Base-by-base conservation (phyloP, 2,888 invertebrate species). In the Lymantria dispar region DNA sequence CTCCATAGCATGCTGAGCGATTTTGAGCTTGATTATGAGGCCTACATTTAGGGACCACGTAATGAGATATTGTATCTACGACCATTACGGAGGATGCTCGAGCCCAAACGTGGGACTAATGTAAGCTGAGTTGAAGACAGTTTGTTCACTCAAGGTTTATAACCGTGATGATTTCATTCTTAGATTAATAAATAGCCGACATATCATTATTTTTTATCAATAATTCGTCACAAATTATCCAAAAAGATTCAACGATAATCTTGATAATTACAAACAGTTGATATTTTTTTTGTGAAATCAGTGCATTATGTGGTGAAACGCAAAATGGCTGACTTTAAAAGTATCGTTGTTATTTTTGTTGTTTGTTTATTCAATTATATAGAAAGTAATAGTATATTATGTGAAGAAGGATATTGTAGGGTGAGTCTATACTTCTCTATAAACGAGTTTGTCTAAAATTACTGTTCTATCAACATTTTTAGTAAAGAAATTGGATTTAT, bases 391-490 rank as follows among this genome's bases (percentile, higher is more conserved):
- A 70, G 67, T 53, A 58, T 85, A 33, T 66, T 86, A 42, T 91
- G 91, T 57, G 75, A 83, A 43, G 53, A 53, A n/a, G 83, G 76
- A 13, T 90, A 73, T 68, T 91, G 91, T 62, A 60, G 69, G 48
- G 91, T 91, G 62, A 78, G 85, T 81, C 5, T 22, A 53, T 10
- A 45, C 33, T 9, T 22, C 22, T 22, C 5, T 38, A 29, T 8
- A 38, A 29, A 22, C 14, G 31, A n/a, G 11, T 29, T 29, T 11
- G 33, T 14, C 41, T 22, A 41, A 33, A 12, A 42, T 13, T n/a
- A 38, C 38, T 11, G 8, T 38, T n/a, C 38, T 38, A 7, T 7
- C 22, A 13, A 10, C 15, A 22, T n/a, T n/a, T n/a, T n/a, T n/a
- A n/a, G n/a, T n/a, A 22, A 22, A 5, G 5, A 22, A 22, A 22